Percentiles rank a stretch among this genome's conserved stretches.
Conservation (phyloP, 2,888 invertebrate species). For the Ligdia adustata region DNA sequence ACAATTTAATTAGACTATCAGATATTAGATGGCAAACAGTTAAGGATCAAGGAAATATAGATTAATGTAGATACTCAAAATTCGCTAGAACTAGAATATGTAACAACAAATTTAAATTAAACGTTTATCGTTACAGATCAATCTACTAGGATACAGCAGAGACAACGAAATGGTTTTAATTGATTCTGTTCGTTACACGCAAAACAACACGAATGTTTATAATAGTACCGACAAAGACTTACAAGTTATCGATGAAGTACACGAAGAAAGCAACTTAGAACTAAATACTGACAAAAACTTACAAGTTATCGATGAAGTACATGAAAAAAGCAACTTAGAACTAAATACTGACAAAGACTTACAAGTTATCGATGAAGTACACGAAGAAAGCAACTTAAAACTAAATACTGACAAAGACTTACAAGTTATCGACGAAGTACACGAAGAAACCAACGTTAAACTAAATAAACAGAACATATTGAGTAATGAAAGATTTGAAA, state of each 20-base stretch:
- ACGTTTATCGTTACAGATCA: constrained; percentile 42
- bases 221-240: constrained; percentile 1
- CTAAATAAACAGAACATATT: neutral
- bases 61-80: too few species aligned
- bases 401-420: constrained; percentile 3
- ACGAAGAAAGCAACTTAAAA: neutral
- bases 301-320: neutral
- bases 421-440: neutral
- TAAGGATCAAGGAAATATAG: too few species aligned
- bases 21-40: too few species aligned
- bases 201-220: neutral
- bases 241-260: neutral
- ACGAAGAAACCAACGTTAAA: neutral
- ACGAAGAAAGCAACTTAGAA: neutral
- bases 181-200: constrained; percentile 36
- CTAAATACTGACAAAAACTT: constrained; percentile 3
- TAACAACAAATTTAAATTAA: constrained; percentile 20
- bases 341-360: constrained; percentile 3
- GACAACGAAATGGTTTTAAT: constrained; percentile 42
- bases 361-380: neutral
- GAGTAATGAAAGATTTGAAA: neutral
- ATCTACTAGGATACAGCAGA: constrained; percentile 39
- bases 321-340: neutral
- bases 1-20: too few species aligned
- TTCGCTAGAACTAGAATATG: constrained; percentile 8